Evolutionary conservation across 2,888 invertebrate genomes (phyloP).

Genomic region (Lacanobia wlatinum): DNA sequence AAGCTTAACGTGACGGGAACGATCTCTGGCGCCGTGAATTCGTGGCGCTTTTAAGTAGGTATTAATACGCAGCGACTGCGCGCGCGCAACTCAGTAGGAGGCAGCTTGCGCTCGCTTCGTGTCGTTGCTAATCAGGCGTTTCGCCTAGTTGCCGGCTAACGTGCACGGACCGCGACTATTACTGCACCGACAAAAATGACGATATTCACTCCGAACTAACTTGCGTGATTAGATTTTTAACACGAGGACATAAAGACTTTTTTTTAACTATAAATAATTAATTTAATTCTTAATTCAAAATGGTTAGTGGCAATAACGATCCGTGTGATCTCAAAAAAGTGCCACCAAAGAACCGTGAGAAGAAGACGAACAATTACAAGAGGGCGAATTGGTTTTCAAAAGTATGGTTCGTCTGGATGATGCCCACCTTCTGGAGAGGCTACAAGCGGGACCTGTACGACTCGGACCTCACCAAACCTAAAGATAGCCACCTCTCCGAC

Average conservation of each 20-base stretch:
- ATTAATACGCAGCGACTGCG: slow-evolving; percentile 64
- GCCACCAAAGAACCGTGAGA: slow-evolving; percentile 86
- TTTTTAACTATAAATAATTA: slow-evolving; percentile 48
- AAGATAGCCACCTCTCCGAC: slow-evolving; percentile 92
- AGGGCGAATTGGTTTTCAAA: slow-evolving; percentile 85
- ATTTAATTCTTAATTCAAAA: slow-evolving; percentile 72
- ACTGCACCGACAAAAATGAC: slow-evolving; percentile 75
- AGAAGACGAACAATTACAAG: slow-evolving; percentile 86
- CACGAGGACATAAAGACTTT: slow-evolving; percentile 61
- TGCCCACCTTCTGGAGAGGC: slow-evolving; percentile 91
- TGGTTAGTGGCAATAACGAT: slow-evolving; percentile 89
- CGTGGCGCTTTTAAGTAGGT: slow-evolving; percentile 60
- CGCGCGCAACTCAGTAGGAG: slow-evolving; percentile 85
- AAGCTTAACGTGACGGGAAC: slow-evolving; percentile 49
- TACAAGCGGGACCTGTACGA: slow-evolving; percentile 92
- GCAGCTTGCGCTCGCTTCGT: slow-evolving; percentile 81
- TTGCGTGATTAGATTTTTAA: slow-evolving; percentile 63
- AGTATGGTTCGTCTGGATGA: slow-evolving; percentile 89
- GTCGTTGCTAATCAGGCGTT: slow-evolving; percentile 79
- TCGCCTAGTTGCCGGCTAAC: slow-evolving; percentile 78
- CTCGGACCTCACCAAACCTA: slow-evolving; percentile 93
- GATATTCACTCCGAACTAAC: slow-evolving; percentile 73
- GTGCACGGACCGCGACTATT: slow-evolving; percentile 74
- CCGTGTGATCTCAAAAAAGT: slow-evolving; percentile 84
- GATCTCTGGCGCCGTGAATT: slow-evolving; percentile 46